A percentile compares a stretch with the other conserved stretches of the same genome.
Evolutionary conservation across 2,797 vertebrate genomes (phyloP).

Genomic region (Lacerta bilineata): DNA sequence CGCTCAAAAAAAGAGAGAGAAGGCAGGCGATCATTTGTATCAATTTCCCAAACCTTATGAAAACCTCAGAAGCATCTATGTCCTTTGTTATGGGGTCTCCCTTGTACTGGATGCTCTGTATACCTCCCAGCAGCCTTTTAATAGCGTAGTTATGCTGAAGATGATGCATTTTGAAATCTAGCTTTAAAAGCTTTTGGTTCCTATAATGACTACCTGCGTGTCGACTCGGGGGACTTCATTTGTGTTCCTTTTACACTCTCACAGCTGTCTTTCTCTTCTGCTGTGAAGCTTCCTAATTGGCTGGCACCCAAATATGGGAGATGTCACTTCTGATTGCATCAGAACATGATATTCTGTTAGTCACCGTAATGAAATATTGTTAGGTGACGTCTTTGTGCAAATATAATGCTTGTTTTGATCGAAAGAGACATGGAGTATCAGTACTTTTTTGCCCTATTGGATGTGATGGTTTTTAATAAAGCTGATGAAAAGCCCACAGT

Average conservation of each 20-base stretch:
- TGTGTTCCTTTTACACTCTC: conserved; percentile 21
- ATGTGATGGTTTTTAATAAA: conserved; percentile 24
- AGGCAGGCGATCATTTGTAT: conserved; percentile 22
- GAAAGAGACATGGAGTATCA: conserved; percentile 36
- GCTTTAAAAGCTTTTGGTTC: conserved; percentile 56
- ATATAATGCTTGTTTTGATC: conserved; percentile 38
- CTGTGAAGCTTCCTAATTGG: conserved; percentile 58
- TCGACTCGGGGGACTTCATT: conserved; percentile 30
- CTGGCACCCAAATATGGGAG: conserved; percentile 43
- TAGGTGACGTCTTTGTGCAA: conserved; percentile 37
- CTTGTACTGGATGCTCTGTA: conserved; percentile 16
- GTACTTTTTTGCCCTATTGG: not conserved
- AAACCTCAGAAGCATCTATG: not conserved
- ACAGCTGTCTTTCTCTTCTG: conserved; percentile 26
- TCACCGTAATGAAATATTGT: conserved; percentile 42
- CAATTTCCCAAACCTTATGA: conserved; percentile 21
- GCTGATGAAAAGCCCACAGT: conserved; percentile 25
- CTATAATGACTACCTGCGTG: conserved; percentile 59
- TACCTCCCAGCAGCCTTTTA: conserved; percentile 49
- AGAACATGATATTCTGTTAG: conserved; percentile 48
- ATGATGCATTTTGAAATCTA: conserved; percentile 62
- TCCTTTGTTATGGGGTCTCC: conserved; percentile 27
- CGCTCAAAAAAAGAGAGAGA: not conserved
- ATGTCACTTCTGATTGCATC: conserved; percentile 52
- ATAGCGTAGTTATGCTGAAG: conserved; percentile 25